Evolutionary conservation across 1,140 invertebrate species (phyloP).

Genomic region (Cecropterus lyciades): DNA sequence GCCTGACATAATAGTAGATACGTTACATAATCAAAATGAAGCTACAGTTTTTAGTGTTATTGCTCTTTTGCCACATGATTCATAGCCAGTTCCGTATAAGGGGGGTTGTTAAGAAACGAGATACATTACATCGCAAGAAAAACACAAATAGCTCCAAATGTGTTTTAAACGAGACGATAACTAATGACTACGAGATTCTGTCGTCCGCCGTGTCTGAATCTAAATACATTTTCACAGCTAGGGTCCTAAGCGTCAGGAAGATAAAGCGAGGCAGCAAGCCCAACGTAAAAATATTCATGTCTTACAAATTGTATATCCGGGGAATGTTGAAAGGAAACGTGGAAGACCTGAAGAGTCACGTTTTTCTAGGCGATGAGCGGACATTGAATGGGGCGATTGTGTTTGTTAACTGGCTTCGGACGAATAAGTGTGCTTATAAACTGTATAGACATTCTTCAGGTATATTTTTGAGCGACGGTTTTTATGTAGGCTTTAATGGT

Average conservation of each 20-base stretch:
- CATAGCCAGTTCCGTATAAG: slow-evolving; percentile 60
- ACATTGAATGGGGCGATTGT: slow-evolving; percentile 76
- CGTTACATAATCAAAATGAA: slow-evolving; percentile 64
- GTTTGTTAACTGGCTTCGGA: slow-evolving; percentile 74
- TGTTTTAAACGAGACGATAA: slow-evolving; percentile 80
- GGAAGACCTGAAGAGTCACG: slow-evolving; percentile 64
- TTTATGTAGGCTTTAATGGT: slow-evolving; percentile 59
- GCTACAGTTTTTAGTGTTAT: slow-evolving; percentile 67
- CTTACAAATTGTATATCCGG: slow-evolving; percentile 74
- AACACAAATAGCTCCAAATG: slow-evolving; percentile 73
- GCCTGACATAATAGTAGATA: slow-evolving; percentile 46
- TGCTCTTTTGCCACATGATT: slow-evolving; percentile 62
- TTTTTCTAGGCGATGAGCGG: slow-evolving; percentile 67
- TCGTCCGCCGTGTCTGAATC: slow-evolving; percentile 79
- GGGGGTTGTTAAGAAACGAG: slow-evolving; percentile 63
- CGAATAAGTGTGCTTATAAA: slow-evolving; percentile 76
- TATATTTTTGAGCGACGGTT: slow-evolving; percentile 78
- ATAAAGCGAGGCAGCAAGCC: slow-evolving; percentile 70
- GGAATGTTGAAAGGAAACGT: slow-evolving; percentile 75
- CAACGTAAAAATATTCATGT: slow-evolving; percentile 69
- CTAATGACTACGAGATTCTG: slow-evolving; percentile 81
- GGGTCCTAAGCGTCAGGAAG: slow-evolving; percentile 77
- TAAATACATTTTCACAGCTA: slow-evolving; percentile 79
- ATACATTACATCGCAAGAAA: slow-evolving; percentile 68
- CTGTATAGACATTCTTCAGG: slow-evolving; percentile 79